Conservation (phyloP, 2,888 invertebrate species). For the Drosophila emarginata region DNA sequence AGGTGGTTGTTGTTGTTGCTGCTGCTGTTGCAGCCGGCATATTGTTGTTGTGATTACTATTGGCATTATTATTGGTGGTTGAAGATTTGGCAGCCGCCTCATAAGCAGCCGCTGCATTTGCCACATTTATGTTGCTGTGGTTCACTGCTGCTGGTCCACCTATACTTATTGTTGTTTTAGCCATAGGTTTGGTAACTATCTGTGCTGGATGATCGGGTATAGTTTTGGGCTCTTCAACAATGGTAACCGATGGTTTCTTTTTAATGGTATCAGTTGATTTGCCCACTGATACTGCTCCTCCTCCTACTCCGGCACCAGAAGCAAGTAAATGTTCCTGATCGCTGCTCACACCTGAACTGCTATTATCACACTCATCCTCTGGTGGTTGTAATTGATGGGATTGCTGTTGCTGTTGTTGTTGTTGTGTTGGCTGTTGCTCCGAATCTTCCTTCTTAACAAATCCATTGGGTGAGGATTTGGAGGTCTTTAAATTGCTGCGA, state of each 20-base stretch:
- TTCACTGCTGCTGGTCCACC: constrained; percentile 37
- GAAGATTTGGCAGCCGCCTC: constrained; percentile 53
- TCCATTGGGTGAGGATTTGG: constrained; percentile 93
- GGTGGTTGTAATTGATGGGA: constrained; percentile 42
- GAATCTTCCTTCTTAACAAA: constrained; percentile 84
- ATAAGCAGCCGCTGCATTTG: constrained; percentile 69
- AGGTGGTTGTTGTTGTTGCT: constrained; percentile 61
- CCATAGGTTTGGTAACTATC: constrained; percentile 42
- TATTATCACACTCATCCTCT: constrained; percentile 92
- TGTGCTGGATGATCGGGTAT: constrained; percentile 63
- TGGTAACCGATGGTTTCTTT: constrained; percentile 80
- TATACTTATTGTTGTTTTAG: constrained; percentile 71
- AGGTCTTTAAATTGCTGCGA: constrained; percentile 91
- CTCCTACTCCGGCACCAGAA: constrained; percentile 4
- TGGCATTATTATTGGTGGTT: constrained; percentile 28
- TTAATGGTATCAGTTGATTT: constrained; percentile 83
- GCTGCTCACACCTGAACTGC: constrained; percentile 93
- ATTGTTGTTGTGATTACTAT: constrained; percentile 50
- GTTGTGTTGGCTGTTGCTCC: constrained; percentile 27
- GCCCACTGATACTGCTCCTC: constrained; percentile 54
- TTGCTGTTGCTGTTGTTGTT: constrained; percentile 23
- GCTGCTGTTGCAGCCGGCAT: constrained; percentile 1
- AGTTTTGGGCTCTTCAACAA: constrained; percentile 76
- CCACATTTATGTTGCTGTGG: constrained; percentile 48
- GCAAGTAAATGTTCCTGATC: constrained; percentile 87